These are phyloP conservation scores for Strigamia maritima DNA, from an alignment of 2,888 invertebrate species.

Conservation along the genomic window DNA sequence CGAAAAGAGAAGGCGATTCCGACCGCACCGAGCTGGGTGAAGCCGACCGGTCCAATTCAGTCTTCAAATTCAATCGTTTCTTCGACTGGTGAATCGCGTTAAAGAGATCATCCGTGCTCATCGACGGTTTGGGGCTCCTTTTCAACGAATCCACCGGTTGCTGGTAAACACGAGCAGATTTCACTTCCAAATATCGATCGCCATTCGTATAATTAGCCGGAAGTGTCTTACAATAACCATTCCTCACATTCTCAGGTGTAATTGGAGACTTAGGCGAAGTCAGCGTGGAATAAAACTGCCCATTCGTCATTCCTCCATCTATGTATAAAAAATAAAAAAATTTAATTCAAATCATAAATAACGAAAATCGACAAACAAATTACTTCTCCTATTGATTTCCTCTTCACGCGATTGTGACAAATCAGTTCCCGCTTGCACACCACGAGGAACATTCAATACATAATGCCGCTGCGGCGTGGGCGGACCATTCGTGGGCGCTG, in stretches of 20 bases:
- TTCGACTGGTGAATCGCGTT: constrained; percentile 46
- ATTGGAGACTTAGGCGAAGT: not conserved
- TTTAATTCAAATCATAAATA: not conserved
- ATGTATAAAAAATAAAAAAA: not conserved
- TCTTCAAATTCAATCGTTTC: constrained; percentile 45
- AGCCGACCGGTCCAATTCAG: constrained; percentile 44
- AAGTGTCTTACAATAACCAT: not conserved
- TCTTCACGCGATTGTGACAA: too few species aligned
- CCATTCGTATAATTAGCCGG: not conserved
- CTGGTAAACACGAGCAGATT: not conserved
- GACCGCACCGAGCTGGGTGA: constrained; percentile 44
- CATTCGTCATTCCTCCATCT: not conserved
- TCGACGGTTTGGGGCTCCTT: constrained; percentile 12
- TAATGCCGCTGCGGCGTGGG: not conserved
- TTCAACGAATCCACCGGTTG: not conserved
- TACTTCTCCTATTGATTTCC: not conserved
- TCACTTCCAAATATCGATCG: not conserved
- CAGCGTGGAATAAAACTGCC: not conserved
- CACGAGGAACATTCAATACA: not conserved
- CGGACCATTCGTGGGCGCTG: not conserved
- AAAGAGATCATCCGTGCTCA: constrained; percentile 46
- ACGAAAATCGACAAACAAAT: not conserved
- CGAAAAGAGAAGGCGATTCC: constrained; percentile 40
- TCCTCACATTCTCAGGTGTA: not conserved
- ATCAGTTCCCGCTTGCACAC: not conserved